Conservation (phyloP, 2,113 vertebrate species). For the Uria lomvia region DNA sequence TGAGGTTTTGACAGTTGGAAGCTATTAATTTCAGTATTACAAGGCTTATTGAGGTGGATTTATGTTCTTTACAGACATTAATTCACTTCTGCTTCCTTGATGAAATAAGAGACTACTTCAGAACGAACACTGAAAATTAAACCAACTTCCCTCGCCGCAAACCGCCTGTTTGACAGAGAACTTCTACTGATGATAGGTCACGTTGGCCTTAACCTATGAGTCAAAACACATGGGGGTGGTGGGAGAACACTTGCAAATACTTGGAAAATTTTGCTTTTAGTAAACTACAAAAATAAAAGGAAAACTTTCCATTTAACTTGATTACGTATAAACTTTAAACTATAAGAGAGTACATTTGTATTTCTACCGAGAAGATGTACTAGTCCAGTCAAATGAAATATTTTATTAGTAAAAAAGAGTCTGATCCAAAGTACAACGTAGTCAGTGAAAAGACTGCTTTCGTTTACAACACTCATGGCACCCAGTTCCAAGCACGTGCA, state of each 20-base stretch:
- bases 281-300: neutral
- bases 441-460: neutral
- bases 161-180: neutral
- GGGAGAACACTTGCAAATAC: rapidly evolving
- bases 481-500: neutral
- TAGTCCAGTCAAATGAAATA: neutral
- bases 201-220: rapidly evolving
- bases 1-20: conserved; percentile 28
- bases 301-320: neutral
- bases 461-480: neutral
- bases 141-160: neutral
- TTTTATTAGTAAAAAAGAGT: neutral
- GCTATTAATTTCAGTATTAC: conserved; percentile 38
- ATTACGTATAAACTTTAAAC: neutral
- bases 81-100: conserved; percentile 14
- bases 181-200: neutral
- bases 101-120: neutral
- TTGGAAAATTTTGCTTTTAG: neutral
- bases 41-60: conserved; percentile 33
- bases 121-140: neutral
- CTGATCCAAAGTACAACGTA: neutral
- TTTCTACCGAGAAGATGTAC: rapidly evolving
- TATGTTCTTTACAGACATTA: neutral
- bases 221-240: neutral
- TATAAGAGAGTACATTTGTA: neutral